These are phyloP conservation scores for Rhipidura dahli DNA, from an alignment of 2,113 vertebrate genomes.

Conservation along the genomic window DNA sequence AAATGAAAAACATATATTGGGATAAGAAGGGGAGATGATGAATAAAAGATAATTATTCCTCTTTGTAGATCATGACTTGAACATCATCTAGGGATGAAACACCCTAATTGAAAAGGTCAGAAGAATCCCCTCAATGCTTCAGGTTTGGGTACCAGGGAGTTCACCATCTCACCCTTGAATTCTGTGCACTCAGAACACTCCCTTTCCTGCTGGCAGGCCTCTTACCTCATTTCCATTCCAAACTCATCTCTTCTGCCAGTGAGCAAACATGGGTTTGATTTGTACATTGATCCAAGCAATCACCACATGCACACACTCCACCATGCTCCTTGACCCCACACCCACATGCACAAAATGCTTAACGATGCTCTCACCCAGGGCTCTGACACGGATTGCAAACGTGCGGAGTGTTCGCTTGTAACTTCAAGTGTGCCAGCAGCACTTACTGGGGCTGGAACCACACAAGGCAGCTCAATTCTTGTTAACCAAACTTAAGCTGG, in stretches of 20 bases:
- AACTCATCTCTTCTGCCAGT: not conserved
- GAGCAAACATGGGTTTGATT: not conserved
- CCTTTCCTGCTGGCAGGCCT: not conserved
- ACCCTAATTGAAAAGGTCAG: not conserved
- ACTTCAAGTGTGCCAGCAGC: not conserved
- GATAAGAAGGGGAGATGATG: fast-evolving
- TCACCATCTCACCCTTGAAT: not conserved
- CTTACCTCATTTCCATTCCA: not conserved
- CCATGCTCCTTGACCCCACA: not conserved
- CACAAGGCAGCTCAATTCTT: not conserved
- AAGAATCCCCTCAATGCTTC: not conserved
- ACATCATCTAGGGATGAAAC: not conserved
- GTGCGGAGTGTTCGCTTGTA: fast-evolving
- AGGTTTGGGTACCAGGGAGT: not conserved
- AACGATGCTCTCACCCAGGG: fast-evolving
- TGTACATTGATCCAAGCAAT: not conserved
- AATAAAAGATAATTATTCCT: not conserved
- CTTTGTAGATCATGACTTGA: not conserved
- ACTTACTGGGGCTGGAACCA: not conserved
- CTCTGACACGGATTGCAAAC: not conserved
- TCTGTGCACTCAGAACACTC: not conserved
- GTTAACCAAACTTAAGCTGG: not conserved
- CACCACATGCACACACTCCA: not conserved
- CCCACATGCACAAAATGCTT: not conserved
- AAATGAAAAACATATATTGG: not conserved